Conservation (phyloP, 2,888 invertebrate species). For the Lasioglossum calceatum region DNA sequence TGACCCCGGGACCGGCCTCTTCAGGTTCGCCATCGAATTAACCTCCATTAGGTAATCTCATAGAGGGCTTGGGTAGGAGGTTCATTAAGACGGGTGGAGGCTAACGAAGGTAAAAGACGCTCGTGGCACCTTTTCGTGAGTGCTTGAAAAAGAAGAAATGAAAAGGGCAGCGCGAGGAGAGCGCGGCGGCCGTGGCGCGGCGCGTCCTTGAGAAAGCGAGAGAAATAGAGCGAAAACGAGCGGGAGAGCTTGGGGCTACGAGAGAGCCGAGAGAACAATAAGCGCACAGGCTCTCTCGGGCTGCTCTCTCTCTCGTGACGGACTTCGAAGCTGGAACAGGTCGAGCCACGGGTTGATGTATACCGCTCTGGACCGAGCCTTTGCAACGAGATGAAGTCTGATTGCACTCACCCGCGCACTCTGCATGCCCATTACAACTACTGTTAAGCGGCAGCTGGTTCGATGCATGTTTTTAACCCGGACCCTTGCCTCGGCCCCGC, state of each 20-base stretch:
- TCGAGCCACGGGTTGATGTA: conserved; percentile 61
- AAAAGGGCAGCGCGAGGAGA: conserved; percentile 15
- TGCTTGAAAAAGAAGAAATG: neutral
- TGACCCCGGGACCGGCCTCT: neutral
- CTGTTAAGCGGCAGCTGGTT: conserved; percentile 78
- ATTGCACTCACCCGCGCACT: conserved; percentile 79
- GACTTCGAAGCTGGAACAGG: conserved; percentile 26
- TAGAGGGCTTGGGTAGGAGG: neutral
- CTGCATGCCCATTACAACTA: conserved; percentile 79
- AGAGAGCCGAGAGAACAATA: conserved; percentile 62
- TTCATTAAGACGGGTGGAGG: conserved; percentile 33
- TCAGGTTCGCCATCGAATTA: conserved; percentile 36
- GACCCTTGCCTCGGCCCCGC: conserved; percentile 37
- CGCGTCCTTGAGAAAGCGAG: conserved; percentile 58
- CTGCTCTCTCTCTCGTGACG: conserved; percentile 45
- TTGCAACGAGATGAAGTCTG: conserved; percentile 80
- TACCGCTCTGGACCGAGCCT: conserved; percentile 63
- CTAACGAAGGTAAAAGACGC: conserved; percentile 44
- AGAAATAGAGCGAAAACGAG: conserved; percentile 71
- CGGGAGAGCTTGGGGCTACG: conserved; percentile 53
- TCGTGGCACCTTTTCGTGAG: conserved; percentile 27
- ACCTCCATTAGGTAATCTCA: conserved; percentile 35
- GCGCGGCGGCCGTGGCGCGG: neutral
- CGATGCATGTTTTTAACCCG: conserved; percentile 62
- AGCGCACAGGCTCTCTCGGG: conserved; percentile 28